These are phyloP conservation scores for Lynx canadensis DNA, from an alignment of 2,113 vertebrate genomes.

Conservation along the genomic window DNA sequence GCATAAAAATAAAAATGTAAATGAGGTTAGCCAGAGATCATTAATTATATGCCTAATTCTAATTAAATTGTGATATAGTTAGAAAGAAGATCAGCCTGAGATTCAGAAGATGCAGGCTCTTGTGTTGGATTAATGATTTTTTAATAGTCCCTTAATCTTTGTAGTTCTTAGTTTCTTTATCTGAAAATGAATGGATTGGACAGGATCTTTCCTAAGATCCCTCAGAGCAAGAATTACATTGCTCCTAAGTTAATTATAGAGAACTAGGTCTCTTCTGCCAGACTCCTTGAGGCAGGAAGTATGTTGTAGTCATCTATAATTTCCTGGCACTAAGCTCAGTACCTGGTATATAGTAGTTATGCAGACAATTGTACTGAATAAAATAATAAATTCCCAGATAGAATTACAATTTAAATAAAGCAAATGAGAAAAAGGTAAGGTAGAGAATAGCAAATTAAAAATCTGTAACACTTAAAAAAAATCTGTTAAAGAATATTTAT, in stretches of 20 bases:
- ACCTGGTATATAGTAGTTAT: constrained; percentile 51
- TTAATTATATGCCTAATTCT: constrained; percentile 67
- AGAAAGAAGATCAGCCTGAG: constrained; percentile 22
- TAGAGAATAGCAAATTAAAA: constrained; percentile 41
- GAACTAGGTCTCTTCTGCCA: constrained; percentile 64
- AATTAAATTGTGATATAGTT: constrained; percentile 67
- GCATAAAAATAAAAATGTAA: constrained; percentile 71
- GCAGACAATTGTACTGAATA: constrained; percentile 24
- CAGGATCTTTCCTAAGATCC: constrained; percentile 62
- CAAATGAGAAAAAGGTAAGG: constrained; percentile 24
- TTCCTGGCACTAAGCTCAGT: constrained; percentile 51
- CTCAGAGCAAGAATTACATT: constrained; percentile 70
- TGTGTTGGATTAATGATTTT: constrained; percentile 72
- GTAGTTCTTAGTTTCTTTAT: constrained; percentile 65
- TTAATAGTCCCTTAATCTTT: constrained; percentile 75
- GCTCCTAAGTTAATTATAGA: constrained; percentile 74
- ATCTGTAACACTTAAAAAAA: background rate
- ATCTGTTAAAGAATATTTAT: constrained; percentile 13
- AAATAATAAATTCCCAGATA: constrained; percentile 36
- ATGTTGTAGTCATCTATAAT: constrained; percentile 65
- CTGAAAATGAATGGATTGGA: constrained; percentile 68
- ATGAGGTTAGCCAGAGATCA: constrained; percentile 57
- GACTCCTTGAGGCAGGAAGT: constrained; percentile 58
- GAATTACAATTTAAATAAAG: constrained; percentile 25
- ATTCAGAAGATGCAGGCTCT: constrained; percentile 50